Percentiles rank a stretch among this genome's conserved stretches.
phyloP scores from a whole-genome alignment of 2,888 invertebrate genomes.

The Acleris laterana region DNA sequence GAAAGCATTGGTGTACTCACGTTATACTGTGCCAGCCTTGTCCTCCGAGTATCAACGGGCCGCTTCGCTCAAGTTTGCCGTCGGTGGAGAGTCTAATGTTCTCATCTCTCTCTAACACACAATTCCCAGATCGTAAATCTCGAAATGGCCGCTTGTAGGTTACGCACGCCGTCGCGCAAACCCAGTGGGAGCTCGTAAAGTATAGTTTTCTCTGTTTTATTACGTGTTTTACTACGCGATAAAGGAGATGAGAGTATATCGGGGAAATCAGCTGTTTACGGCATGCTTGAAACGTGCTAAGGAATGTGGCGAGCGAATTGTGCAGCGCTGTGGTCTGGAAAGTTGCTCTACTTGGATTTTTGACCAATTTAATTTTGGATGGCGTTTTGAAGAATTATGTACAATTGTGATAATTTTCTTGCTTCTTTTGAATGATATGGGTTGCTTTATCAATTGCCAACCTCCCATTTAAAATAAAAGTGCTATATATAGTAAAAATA shows the following conservation, averaged over 20 bases:
- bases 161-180: slow-evolving; percentile 83
- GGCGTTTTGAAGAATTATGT: neutral
- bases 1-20: slow-evolving; percentile 48
- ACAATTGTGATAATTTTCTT: neutral
- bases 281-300: slow-evolving; percentile 83
- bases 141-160: slow-evolving; percentile 86
- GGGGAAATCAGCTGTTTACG: slow-evolving; percentile 83
- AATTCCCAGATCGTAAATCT: slow-evolving; percentile 86
- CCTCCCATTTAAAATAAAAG: neutral
- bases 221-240: slow-evolving; percentile 77
- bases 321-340: slow-evolving; percentile 60
- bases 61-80: slow-evolving; percentile 71
- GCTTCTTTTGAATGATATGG: neutral
- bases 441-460: neutral
- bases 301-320: slow-evolving; percentile 83
- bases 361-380: slow-evolving; percentile 30
- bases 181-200: slow-evolving; percentile 80
- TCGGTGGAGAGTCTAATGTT: slow-evolving; percentile 79
- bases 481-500: neutral
- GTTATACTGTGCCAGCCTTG: slow-evolving; percentile 68
- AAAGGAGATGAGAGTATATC: slow-evolving; percentile 81
- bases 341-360: slow-evolving; percentile 66
- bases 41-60: slow-evolving; percentile 71
- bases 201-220: slow-evolving; percentile 85
- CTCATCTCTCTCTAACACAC: slow-evolving; percentile 82